Evolutionary conservation across 2,113 vertebrate species (phyloP).

Genomic region (Mesocricetus auratus): DNA sequence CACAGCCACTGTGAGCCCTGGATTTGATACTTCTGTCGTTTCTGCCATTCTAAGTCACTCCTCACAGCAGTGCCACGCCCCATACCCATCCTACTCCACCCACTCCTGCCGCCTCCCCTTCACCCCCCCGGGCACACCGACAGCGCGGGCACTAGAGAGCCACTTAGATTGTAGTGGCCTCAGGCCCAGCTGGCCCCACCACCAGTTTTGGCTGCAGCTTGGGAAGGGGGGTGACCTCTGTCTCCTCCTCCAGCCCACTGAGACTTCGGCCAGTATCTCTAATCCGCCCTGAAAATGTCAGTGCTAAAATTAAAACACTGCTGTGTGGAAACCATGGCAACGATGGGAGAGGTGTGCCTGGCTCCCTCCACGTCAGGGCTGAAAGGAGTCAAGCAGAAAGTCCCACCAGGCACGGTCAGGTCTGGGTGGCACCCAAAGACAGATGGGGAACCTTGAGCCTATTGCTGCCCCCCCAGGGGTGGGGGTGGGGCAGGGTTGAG

Average conservation of each 20-base stretch:
- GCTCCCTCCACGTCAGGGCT: not conserved
- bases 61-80: too few relatives aligned
- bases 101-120: not conserved
- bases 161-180: too few relatives aligned
- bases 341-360: not conserved
- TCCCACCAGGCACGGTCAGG: not conserved
- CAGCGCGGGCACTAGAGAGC: not conserved
- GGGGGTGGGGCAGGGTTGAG: not conserved
- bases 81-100: not conserved
- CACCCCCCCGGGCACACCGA: not conserved
- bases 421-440: too few relatives aligned
- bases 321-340: not conserved
- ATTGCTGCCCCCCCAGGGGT: not conserved
- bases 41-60: not conserved
- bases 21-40: not conserved
- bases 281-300: constrained; percentile 11
- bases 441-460: not conserved
- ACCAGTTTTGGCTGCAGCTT: not conserved
- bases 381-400: not conserved
- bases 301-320: constrained; percentile 7
- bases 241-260: not conserved
- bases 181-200: not conserved
- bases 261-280: not conserved
- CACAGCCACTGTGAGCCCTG: accelerated
- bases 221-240: not conserved